phyloP scores from a whole-genome alignment of 2,113 vertebrate species.

The Dicrurus megarhynchus region DNA sequence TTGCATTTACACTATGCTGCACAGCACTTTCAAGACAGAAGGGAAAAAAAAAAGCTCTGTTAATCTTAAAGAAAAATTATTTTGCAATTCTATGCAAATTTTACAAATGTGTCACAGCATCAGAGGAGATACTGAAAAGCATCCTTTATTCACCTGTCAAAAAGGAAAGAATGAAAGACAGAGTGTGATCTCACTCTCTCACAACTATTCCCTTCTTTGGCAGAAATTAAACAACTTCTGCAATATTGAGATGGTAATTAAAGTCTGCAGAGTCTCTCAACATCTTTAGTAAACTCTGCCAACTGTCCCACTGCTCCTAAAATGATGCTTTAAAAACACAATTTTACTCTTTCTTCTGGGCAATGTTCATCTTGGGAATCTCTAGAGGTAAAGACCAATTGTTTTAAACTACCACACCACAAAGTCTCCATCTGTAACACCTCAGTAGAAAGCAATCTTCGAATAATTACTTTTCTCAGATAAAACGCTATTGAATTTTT shows the following conservation, averaged over 20 bases:
- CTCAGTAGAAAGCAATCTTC: constrained; percentile 17
- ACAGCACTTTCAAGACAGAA: not conserved
- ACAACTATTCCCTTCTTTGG: constrained; percentile 24
- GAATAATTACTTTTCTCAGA: constrained; percentile 53
- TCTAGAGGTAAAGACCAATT: constrained; percentile 60
- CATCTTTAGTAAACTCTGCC: constrained; percentile 45
- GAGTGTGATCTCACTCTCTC: constrained; percentile 34
- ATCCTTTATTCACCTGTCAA: constrained; percentile 53
- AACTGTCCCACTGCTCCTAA: constrained; percentile 44
- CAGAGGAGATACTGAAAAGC: not conserved
- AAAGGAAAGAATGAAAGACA: constrained; percentile 24
- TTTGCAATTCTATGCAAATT: constrained; percentile 32
- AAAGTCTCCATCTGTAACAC: constrained; percentile 59
- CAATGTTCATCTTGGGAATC: constrained; percentile 14
- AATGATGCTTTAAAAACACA: constrained; percentile 39
- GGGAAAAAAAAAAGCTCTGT: not conserved
- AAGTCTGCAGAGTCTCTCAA: constrained; percentile 38
- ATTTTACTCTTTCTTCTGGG: constrained; percentile 23
- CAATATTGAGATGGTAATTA: constrained; percentile 52
- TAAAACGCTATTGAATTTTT: constrained; percentile 27
- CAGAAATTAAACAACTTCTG: constrained; percentile 59
- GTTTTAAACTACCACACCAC: constrained; percentile 50
- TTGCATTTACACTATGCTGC: not conserved
- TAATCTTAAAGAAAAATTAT: constrained; percentile 8
- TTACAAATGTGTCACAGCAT: constrained; percentile 25